phyloP scores from a whole-genome alignment of 2,888 invertebrate species.

The Abrostola tripartita region DNA sequence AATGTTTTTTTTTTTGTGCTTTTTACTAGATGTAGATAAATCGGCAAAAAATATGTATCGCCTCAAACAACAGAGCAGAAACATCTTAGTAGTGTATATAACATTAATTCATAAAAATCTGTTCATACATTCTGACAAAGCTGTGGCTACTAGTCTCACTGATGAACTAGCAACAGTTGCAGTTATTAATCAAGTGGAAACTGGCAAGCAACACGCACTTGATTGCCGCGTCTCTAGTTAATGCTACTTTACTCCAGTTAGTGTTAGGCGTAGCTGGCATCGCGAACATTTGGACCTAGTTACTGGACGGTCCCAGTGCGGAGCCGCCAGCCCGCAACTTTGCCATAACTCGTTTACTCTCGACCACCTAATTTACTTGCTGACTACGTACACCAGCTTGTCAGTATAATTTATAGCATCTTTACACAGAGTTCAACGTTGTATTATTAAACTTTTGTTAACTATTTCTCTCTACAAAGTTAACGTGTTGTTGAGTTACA shows the following conservation, averaged over 20 bases:
- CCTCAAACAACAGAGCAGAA: not conserved
- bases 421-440: constrained; percentile 60
- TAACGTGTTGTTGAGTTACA: constrained; percentile 22
- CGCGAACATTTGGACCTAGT: constrained; percentile 58
- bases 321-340: constrained; percentile 70
- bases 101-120: too few species aligned
- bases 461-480: constrained; percentile 45
- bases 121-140: constrained; percentile 22
- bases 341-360: constrained; percentile 82
- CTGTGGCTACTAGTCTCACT: constrained; percentile 12
- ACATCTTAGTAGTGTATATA: not conserved
- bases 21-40: not conserved
- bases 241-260: constrained; percentile 57
- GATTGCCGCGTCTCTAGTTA: constrained; percentile 54
- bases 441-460: constrained; percentile 51
- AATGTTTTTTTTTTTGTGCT: constrained; percentile 1
- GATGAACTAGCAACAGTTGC: constrained; percentile 41
- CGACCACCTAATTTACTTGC: constrained; percentile 81
- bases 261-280: constrained; percentile 51
- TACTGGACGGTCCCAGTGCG: constrained; percentile 68
- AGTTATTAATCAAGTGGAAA: constrained; percentile 49
- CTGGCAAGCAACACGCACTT: constrained; percentile 49
- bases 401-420: constrained; percentile 75
- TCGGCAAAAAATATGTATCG: not conserved
- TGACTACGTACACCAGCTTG: constrained; percentile 74